Evolutionary conservation across 1,140 invertebrate species (phyloP).

Genomic region (Leptinotarsa lineolata): DNA sequence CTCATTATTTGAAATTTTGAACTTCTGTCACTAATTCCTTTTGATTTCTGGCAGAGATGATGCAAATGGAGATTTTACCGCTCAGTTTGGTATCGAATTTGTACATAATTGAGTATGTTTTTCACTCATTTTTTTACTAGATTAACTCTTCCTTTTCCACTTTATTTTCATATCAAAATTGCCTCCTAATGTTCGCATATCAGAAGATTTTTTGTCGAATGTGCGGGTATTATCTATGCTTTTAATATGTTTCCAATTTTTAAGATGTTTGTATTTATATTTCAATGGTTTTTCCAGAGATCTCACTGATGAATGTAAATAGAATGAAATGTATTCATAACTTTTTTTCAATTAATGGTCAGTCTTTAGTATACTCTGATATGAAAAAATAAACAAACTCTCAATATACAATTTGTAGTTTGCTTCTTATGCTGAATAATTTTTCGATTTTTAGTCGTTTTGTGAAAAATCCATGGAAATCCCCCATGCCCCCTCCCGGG

Average conservation of each 20-base stretch:
- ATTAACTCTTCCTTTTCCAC: constrained; percentile 8
- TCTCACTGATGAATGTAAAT: constrained; percentile 52
- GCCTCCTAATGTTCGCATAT: constrained; percentile 15
- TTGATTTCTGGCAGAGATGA: too few species aligned
- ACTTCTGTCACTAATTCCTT: too few species aligned
- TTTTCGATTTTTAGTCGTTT: too few species aligned
- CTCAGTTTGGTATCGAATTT: constrained; percentile 10
- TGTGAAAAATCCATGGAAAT: too few species aligned
- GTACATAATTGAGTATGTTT: constrained; percentile 23
- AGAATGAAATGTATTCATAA: constrained; percentile 37
- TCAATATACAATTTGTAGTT: constrained; percentile 3
- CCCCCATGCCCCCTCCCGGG: too few species aligned
- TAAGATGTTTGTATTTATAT: constrained; percentile 48
- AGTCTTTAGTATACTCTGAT: constrained; percentile 51
- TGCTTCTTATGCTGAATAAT: too few species aligned
- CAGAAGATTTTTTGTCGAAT: constrained; percentile 4
- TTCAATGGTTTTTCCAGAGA: constrained; percentile 52
- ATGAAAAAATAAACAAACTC: constrained; percentile 45
- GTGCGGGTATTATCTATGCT: constrained; percentile 23
- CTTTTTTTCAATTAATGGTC: constrained; percentile 50
- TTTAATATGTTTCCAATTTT: constrained; percentile 28
- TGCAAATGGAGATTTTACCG: not conserved
- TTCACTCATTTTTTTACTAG: constrained; percentile 13
- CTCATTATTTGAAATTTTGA: too few species aligned
- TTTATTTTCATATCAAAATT: constrained; percentile 18